phyloP scores from a whole-genome alignment of 2,113 vertebrate genomes.

The Phylloscopus whistleri region DNA sequence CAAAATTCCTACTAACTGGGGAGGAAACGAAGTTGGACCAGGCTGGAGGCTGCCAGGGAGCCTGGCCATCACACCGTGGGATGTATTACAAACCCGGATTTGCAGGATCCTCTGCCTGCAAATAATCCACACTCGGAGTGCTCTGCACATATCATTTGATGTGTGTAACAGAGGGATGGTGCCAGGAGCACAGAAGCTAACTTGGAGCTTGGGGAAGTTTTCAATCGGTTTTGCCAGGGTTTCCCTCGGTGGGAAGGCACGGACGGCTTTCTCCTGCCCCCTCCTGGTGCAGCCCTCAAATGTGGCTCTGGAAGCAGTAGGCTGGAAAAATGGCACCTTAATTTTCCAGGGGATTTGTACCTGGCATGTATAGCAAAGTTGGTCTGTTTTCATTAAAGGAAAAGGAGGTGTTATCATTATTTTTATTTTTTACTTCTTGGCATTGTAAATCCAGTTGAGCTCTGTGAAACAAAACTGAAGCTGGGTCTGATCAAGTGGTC shows the following conservation, averaged over 20 bases:
- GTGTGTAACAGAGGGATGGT: conserved; percentile 18
- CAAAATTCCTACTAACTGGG: neutral
- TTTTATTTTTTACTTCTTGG: neutral
- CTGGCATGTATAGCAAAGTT: neutral
- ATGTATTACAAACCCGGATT: conserved; percentile 43
- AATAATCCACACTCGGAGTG: neutral
- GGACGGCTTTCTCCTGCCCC: conserved; percentile 62
- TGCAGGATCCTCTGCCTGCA: conserved; percentile 34
- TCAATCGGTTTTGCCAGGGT: conserved; percentile 26
- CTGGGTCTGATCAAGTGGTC: neutral
- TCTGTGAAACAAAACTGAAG: neutral
- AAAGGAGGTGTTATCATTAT: neutral
- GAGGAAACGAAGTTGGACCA: neutral
- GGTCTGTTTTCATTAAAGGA: neutral
- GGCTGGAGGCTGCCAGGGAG: neutral
- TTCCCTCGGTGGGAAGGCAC: conserved; percentile 1
- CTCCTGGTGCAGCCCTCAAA: conserved; percentile 55
- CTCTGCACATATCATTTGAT: conserved; percentile 37
- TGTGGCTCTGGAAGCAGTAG: neutral
- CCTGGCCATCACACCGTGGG: neutral
- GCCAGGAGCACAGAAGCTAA: conserved; percentile 55
- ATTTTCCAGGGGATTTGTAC: neutral
- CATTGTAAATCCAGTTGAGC: neutral
- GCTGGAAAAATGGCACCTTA: conserved; percentile 31
- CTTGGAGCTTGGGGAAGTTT: conserved; percentile 42